phyloP scores from a whole-genome alignment of 2,113 vertebrate genomes.

The Ptilonorhynchus violaceus region DNA sequence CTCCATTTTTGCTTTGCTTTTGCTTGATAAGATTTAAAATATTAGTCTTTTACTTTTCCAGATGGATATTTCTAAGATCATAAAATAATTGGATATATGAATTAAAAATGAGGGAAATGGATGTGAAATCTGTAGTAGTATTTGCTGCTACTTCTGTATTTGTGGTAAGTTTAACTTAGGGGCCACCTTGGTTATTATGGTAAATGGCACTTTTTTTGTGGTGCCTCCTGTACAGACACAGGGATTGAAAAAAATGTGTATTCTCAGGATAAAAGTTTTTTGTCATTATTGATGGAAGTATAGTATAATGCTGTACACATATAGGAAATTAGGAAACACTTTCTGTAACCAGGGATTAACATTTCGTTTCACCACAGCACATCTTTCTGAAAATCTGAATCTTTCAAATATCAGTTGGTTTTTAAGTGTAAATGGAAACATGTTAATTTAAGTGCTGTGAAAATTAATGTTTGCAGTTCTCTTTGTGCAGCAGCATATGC shows the following conservation, averaged over 20 bases:
- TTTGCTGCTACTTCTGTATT: background rate
- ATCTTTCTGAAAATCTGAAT: background rate
- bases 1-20: background rate
- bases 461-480: conserved; percentile 9
- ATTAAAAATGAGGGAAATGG: background rate
- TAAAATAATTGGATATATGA: background rate
- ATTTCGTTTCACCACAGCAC: background rate
- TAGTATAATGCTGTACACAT: background rate
- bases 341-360: background rate
- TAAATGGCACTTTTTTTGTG: background rate
- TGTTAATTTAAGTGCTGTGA: background rate
- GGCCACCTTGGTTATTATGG: background rate
- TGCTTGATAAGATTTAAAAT: background rate
- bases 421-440: background rate
- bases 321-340: background rate
- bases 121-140: background rate
- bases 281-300: background rate
- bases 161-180: background rate
- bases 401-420: background rate
- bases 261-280: background rate
- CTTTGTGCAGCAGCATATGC: background rate
- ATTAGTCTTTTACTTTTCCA: background rate
- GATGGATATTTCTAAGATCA: background rate
- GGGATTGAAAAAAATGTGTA: background rate
- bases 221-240: background rate